phyloP scores from a whole-genome alignment of 2,888 invertebrate genomes.

The Tetragnatha montana region DNA sequence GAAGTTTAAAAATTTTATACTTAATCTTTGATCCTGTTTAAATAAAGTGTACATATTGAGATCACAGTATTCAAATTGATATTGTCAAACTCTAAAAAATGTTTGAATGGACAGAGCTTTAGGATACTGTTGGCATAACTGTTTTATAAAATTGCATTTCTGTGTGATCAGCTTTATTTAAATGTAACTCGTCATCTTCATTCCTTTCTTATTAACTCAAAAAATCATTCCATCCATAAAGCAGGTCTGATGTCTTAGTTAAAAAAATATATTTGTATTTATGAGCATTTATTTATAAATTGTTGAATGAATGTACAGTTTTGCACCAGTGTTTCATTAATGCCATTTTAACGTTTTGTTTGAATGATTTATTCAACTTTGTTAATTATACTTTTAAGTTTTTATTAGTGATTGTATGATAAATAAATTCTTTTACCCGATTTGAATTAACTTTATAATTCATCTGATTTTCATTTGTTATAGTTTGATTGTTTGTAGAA shows the following conservation, averaged over 20 bases:
- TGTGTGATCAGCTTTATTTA: neutral
- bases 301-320: conserved; percentile 19
- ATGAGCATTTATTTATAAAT: conserved; percentile 8
- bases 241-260: neutral
- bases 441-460: conserved; percentile 41
- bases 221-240: neutral
- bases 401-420: conserved; percentile 1
- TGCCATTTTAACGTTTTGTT: conserved; percentile 22
- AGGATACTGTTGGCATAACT: neutral
- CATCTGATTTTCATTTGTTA: conserved; percentile 51
- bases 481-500: conserved; percentile 51
- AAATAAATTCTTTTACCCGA: conserved; percentile 9
- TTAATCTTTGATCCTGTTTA: neutral
- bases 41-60: neutral
- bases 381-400: conserved; percentile 37
- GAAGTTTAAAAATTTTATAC: neutral
- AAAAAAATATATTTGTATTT: neutral
- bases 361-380: conserved; percentile 31
- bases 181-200: neutral
- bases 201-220: neutral
- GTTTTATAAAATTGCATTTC: neutral
- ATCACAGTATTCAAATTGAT: neutral
- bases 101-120: neutral
- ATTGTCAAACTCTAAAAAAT: neutral
- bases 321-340: conserved; percentile 5